Percentiles rank a stretch among this genome's conserved stretches.
Conservation (phyloP, 92 coral and sea anemone species). For the Zoanthus solanderi region DNA sequence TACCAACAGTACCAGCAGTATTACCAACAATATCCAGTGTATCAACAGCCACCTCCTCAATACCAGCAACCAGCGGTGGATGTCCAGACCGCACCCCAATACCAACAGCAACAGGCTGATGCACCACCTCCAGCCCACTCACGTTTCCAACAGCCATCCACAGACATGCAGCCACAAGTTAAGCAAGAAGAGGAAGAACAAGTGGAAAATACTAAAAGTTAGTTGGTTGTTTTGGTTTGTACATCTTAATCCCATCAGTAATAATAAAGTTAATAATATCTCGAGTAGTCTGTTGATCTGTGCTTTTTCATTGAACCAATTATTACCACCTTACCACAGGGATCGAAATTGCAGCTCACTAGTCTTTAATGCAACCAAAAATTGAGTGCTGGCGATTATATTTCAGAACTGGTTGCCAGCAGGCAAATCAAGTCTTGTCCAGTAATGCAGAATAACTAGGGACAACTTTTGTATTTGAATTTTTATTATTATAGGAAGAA, state of each 20-base stretch:
- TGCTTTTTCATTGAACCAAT: too few relatives aligned
- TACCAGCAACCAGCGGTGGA: conserved; percentile 37
- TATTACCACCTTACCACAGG: too few relatives aligned
- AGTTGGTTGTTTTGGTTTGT: not conserved
- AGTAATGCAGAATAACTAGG: too few relatives aligned
- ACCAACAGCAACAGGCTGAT: conserved; percentile 19
- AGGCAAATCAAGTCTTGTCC: too few relatives aligned
- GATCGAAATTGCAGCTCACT: too few relatives aligned
- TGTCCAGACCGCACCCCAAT: conserved; percentile 19
- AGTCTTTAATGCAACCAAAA: too few relatives aligned
- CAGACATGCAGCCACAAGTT: not conserved
- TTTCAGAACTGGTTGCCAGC: too few relatives aligned
- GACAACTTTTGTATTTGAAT: too few relatives aligned
- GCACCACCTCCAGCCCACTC: conserved; percentile 8
- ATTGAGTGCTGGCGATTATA: too few relatives aligned
- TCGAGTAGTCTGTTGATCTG: too few relatives aligned
- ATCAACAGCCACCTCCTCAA: conserved; percentile 61
- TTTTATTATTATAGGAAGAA: too few relatives aligned
- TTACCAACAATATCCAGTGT: conserved; percentile 66
- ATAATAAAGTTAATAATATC: too few relatives aligned
- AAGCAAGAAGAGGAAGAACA: not conserved
- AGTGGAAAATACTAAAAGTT: not conserved
- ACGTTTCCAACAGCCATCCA: conserved; percentile 11
- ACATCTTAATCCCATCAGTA: not conserved
- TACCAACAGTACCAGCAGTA: conserved; percentile 73